Conservation (phyloP, 2,113 vertebrate species). For the Scophthalmus maximus region DNA sequence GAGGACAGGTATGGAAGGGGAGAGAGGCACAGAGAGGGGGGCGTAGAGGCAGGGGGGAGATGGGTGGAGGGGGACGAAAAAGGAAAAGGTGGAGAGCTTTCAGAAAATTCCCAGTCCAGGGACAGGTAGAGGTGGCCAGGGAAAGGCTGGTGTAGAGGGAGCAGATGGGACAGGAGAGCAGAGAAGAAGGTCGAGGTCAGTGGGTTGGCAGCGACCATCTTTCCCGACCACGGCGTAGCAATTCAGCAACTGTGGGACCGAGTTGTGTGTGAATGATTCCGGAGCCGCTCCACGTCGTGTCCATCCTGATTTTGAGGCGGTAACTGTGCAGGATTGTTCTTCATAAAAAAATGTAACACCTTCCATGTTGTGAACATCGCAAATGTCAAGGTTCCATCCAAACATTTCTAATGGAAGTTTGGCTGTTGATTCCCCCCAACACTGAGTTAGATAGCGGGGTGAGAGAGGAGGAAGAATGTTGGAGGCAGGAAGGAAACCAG, state of each 20-base stretch:
- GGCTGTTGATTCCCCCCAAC: too few species aligned
- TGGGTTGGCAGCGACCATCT: conserved; percentile 13
- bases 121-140: background rate
- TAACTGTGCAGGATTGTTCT: too few species aligned
- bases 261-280: too few species aligned
- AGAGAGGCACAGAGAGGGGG: conserved; percentile 6
- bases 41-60: background rate
- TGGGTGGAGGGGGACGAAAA: background rate
- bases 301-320: too few species aligned
- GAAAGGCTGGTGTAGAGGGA: background rate
- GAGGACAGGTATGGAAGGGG: background rate
- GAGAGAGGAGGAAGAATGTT: too few species aligned
- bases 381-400: too few species aligned
- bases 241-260: background rate
- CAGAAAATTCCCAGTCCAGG: background rate
- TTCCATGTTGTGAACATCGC: too few species aligned
- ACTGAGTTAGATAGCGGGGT: too few species aligned
- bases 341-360: too few species aligned
- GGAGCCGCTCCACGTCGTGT: too few species aligned
- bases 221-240: conserved; percentile 13
- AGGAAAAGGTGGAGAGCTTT: background rate
- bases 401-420: too few species aligned
- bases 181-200: conserved; percentile 17
- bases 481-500: too few species aligned
- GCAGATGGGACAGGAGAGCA: conserved; percentile 23